Evolutionary conservation across 2,113 vertebrate species (phyloP).

Genomic region (Mesoclemmys tuberculata): DNA sequence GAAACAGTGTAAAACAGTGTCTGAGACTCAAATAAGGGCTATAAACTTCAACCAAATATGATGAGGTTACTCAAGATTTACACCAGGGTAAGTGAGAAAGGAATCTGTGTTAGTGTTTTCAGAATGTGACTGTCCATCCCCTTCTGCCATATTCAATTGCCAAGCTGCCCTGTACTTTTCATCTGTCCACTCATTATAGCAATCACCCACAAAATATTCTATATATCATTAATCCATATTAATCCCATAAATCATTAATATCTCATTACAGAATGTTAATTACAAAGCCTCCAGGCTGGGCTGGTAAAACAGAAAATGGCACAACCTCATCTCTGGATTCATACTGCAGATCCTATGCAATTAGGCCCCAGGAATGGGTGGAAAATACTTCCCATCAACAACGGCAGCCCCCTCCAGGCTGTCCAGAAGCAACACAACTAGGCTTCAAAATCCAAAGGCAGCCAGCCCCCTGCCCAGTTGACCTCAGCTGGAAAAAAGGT

Average conservation of each 20-base stretch:
- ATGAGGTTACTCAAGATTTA: background rate
- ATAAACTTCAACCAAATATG: background rate
- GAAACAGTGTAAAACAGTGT: no score
- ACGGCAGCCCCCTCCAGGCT: no score
- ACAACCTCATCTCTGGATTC: background rate
- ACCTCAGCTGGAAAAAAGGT: background rate
- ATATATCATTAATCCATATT: no score
- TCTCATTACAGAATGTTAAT: background rate
- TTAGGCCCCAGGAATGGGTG: fast-evolving
- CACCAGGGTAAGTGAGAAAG: background rate
- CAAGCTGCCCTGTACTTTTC: no score
- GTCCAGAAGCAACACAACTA: background rate
- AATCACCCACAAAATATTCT: background rate
- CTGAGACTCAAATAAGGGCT: background rate
- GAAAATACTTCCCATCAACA: background rate
- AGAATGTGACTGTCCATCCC: background rate
- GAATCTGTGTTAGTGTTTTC: background rate
- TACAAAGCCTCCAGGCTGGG: background rate
- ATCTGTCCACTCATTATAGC: background rate
- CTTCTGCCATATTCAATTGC: background rate
- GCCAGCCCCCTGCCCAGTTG: background rate
- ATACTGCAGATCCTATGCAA: background rate
- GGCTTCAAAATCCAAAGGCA: background rate
- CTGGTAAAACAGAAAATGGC: background rate
- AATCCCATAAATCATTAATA: no score